These are phyloP conservation scores for Phalacrocorax pelagicus DNA, from an alignment of 2,113 vertebrate genomes.

Conservation along the genomic window DNA sequence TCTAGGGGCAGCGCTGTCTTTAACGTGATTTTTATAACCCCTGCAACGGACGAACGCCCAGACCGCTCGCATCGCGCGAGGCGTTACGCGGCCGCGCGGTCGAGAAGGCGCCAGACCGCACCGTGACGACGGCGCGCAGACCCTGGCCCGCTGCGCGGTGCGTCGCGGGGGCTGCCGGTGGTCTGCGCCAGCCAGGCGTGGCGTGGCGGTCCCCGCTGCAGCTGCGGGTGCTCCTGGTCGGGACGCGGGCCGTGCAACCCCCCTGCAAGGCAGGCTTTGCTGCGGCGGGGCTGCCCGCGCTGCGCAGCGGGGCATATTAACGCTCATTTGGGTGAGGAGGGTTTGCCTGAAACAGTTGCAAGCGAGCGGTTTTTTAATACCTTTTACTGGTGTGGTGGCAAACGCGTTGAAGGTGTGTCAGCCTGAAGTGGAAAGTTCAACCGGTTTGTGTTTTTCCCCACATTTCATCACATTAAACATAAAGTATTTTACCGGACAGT, in stretches of 20 bases:
- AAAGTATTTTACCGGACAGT: background rate
- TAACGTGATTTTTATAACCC: background rate
- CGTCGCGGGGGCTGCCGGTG: background rate
- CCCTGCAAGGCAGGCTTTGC: background rate
- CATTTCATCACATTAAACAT: background rate
- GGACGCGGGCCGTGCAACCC: rapidly evolving
- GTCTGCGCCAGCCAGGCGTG: rapidly evolving
- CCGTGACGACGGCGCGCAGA: rapidly evolving
- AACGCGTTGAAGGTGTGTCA: rapidly evolving
- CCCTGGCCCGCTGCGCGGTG: rapidly evolving
- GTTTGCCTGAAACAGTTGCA: background rate
- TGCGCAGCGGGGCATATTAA: background rate
- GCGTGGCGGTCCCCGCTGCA: rapidly evolving
- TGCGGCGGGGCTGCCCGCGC: rapidly evolving
- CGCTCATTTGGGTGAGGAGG: rapidly evolving
- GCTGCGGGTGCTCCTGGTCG: background rate
- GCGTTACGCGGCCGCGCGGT: rapidly evolving
- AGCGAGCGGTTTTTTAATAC: rapidly evolving
- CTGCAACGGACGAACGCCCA: rapidly evolving
- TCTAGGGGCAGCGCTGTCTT: background rate
- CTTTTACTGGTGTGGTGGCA: background rate
- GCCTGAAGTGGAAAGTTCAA: background rate
- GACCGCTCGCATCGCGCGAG: rapidly evolving
- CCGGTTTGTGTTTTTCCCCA: rapidly evolving
- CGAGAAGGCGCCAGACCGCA: background rate